A percentile compares a stretch with the other conserved stretches of the same genome.
Evolutionary conservation across 2,797 vertebrate genomes (phyloP).

Genomic region (Pipistrellus pygmaeus): DNA sequence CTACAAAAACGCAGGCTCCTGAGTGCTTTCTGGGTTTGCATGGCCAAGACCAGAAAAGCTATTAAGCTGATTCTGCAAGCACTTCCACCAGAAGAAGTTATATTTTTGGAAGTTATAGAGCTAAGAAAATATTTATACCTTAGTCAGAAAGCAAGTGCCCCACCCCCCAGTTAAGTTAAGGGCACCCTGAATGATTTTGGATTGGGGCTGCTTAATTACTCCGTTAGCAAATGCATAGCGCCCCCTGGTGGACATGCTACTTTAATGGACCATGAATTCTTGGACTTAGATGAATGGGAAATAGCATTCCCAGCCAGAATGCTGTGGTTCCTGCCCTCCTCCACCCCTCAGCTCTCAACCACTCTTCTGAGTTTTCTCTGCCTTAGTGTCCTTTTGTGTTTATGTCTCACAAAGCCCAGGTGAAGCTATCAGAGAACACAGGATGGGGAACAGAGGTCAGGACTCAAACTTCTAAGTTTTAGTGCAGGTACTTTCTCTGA

Average conservation of each 20-base stretch:
- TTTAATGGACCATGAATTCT: background rate
- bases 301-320: background rate
- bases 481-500: background rate
- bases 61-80: background rate
- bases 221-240: background rate
- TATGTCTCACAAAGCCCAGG: background rate
- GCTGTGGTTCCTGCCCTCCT: background rate
- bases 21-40: background rate
- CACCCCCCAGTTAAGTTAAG: background rate
- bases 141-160: background rate
- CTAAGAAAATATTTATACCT: background rate
- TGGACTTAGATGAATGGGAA: background rate
- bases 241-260: slow-evolving; percentile 54
- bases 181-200: background rate
- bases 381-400: background rate
- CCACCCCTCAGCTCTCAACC: background rate
- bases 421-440: background rate
- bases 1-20: rapidly evolving
- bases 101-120: slow-evolving; percentile 16
- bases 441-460: background rate
- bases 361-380: background rate
- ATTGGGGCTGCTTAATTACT: background rate
- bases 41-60: background rate
- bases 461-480: background rate
- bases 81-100: background rate